A percentile compares a stretch with the other conserved stretches of the same genome.
Conservation (phyloP, 2,797 vertebrate genomes). For the Schizopygopsis pylzovi region DNA sequence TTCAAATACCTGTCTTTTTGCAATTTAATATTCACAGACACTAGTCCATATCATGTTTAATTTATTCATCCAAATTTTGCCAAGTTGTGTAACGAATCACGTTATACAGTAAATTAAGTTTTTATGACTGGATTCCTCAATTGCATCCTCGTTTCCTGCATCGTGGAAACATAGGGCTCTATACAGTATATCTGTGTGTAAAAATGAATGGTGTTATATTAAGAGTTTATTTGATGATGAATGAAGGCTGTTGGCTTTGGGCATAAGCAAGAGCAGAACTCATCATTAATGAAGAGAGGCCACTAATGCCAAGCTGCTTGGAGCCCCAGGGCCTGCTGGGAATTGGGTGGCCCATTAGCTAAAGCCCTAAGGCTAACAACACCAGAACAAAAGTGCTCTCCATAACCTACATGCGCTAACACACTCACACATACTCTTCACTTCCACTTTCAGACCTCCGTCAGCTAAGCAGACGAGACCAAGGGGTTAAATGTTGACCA, state of each 20-base stretch:
- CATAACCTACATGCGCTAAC: conserved; percentile 24
- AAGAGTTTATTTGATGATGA: conserved; percentile 44
- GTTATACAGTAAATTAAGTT: background rate
- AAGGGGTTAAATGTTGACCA: conserved; percentile 42
- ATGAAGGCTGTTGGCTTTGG: conserved; percentile 44
- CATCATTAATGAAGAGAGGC: conserved; percentile 77
- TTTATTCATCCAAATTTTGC: background rate
- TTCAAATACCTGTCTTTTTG: background rate
- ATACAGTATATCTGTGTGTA: background rate
- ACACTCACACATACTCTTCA: conserved; percentile 38
- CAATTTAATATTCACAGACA: background rate
- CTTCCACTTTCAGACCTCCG: conserved; percentile 36
- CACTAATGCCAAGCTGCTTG: conserved; percentile 73
- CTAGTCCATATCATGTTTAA: background rate
- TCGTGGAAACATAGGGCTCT: background rate
- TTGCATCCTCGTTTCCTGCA: background rate
- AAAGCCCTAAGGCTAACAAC: conserved; percentile 72
- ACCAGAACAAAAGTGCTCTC: conserved; percentile 47
- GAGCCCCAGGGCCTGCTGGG: conserved; percentile 74
- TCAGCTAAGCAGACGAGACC: conserved; percentile 10
- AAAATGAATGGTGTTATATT: conserved; percentile 32
- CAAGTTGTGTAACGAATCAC: background rate
- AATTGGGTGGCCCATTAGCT: conserved; percentile 81
- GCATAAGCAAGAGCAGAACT: conserved; percentile 71
- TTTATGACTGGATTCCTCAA: background rate